These are phyloP conservation scores for Crambe crambe DNA, from an alignment of 37 sponge, comb jelly and placozoan genomes.

Conservation along the genomic window DNA sequence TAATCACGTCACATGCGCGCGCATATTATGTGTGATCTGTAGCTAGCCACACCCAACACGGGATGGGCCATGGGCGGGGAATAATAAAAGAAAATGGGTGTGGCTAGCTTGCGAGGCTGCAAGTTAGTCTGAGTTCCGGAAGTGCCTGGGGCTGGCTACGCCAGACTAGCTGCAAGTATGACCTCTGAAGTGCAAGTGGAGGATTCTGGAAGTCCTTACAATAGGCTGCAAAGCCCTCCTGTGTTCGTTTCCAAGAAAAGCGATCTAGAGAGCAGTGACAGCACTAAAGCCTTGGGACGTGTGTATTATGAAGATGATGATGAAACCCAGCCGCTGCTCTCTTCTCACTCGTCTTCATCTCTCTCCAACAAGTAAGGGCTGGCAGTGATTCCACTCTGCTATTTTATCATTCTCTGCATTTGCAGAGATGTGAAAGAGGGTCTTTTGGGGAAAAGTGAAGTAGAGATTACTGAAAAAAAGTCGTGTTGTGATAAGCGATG, in stretches of 20 bases:
- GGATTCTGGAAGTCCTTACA: neutral
- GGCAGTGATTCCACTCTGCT: too few species aligned
- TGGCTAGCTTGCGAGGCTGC: too few species aligned
- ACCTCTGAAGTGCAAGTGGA: neutral
- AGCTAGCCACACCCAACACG: too few species aligned
- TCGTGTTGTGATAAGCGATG: slow-evolving; percentile 25
- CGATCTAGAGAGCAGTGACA: neutral
- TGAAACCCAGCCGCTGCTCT: neutral
- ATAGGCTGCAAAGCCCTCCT: neutral
- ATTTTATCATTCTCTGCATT: neutral
- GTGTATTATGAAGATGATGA: neutral
- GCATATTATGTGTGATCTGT: too few species aligned
- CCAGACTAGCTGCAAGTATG: too few species aligned
- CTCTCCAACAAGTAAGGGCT: neutral
- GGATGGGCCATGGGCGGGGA: too few species aligned
- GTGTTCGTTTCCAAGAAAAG: too few species aligned
- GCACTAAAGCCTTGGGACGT: neutral
- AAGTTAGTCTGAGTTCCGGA: too few species aligned
- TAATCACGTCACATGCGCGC: too few species aligned
- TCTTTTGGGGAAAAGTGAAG: neutral
- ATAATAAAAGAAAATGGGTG: too few species aligned
- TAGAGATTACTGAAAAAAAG: neutral
- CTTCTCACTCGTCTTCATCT: neutral
- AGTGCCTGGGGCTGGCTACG: too few species aligned
- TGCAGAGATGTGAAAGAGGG: neutral